These are phyloP conservation scores for Schizotus pectinicornis DNA, from an alignment of 2,888 invertebrate genomes.

Conservation along the genomic window DNA sequence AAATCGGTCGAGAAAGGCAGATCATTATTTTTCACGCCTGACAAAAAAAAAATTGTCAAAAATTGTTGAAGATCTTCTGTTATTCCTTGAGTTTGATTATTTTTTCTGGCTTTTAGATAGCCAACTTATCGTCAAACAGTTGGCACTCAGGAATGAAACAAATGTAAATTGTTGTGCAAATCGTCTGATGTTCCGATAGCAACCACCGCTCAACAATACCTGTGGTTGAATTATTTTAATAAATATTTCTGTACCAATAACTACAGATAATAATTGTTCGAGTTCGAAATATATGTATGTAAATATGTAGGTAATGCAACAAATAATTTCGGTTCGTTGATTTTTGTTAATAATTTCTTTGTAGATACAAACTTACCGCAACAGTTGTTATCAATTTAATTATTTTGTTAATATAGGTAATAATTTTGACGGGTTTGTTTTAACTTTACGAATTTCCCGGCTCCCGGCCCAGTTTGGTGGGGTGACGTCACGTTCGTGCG, in stretches of 20 bases:
- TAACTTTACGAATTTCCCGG: conserved; percentile 27
- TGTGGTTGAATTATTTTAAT: background rate
- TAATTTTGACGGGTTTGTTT: conserved; percentile 17
- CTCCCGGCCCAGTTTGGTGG: conserved; percentile 6
- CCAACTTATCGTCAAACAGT: too few species aligned
- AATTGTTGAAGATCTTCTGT: too few species aligned
- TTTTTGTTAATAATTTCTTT: background rate
- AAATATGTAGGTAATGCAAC: too few species aligned
- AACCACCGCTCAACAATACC: too few species aligned
- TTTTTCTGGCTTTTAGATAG: too few species aligned
- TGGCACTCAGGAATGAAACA: too few species aligned
- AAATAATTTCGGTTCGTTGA: background rate
- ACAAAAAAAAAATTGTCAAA: too few species aligned
- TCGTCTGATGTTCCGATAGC: too few species aligned
- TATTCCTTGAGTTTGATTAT: too few species aligned
- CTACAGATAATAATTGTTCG: background rate
- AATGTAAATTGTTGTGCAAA: too few species aligned
- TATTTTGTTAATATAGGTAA: background rate
- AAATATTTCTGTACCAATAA: background rate
- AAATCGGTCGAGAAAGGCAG: too few species aligned
- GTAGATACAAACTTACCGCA: background rate
- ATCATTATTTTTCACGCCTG: too few species aligned
- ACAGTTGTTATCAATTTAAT: background rate
- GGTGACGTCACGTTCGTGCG: conserved; percentile 25
- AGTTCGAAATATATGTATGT: background rate